A percentile compares a stretch with the other conserved stretches of the same genome.
Evolutionary conservation across 2,797 vertebrate species (phyloP).

Genomic region (Arnoldichthys spilopterus): DNA sequence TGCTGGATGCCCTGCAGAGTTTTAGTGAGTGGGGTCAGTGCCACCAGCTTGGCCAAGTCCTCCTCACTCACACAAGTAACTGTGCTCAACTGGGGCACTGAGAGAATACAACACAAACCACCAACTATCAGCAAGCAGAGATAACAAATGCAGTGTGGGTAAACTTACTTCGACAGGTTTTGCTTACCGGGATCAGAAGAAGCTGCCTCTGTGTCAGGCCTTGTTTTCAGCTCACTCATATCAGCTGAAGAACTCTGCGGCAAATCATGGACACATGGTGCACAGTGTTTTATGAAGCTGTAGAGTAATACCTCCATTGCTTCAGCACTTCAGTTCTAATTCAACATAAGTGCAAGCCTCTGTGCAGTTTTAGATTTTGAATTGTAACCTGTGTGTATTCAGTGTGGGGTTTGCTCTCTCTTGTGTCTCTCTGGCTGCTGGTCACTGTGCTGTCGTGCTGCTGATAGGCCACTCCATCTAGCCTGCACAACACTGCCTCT

Average conservation of each 20-base stretch:
- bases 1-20: slow-evolving; percentile 82
- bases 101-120: slow-evolving; percentile 16
- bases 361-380: slow-evolving; percentile 33
- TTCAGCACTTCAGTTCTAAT: too few species aligned
- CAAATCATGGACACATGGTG: slow-evolving; percentile 13
- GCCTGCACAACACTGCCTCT: slow-evolving; percentile 70
- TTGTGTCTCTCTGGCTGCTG: slow-evolving; percentile 57
- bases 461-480: slow-evolving; percentile 69
- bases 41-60: slow-evolving; percentile 77
- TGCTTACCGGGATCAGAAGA: slow-evolving; percentile 64
- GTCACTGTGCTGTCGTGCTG: slow-evolving; percentile 59
- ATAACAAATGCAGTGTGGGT: not conserved
- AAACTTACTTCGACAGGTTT: not conserved
- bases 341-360: slow-evolving; percentile 35
- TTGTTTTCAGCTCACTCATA: slow-evolving; percentile 62
- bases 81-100: slow-evolving; percentile 62
- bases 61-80: slow-evolving; percentile 75
- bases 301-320: not conserved
- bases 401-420: slow-evolving; percentile 64
- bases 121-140: not conserved
- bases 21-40: slow-evolving; percentile 80
- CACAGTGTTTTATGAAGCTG: slow-evolving; percentile 37
- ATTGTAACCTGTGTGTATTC: slow-evolving; percentile 56
- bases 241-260: slow-evolving; percentile 62
- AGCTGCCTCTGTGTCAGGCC: slow-evolving; percentile 50